Base-by-base conservation (phyloP, 2,113 vertebrate genomes). In the Synodontis membranacea region DNA sequence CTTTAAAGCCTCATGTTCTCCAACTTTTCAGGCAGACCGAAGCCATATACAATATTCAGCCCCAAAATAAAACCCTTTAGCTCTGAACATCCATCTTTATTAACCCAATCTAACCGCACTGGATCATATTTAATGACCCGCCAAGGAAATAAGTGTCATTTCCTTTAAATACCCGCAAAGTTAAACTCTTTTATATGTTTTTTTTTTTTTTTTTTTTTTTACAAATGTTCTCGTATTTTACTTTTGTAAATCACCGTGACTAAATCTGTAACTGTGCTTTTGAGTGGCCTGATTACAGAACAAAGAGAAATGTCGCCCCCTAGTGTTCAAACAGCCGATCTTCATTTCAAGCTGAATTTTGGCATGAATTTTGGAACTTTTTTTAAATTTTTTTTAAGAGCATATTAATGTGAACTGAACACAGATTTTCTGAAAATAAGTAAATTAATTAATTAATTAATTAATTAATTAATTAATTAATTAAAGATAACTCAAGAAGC, bases 301-400 rank as follows among this genome's bases (percentile, higher is more conserved):
- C 5, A 25, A 72, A 44, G 34, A 31, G 84, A 68, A 72, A 86
- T 56, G 78, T 25, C 84, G 46, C 37, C 85, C 14, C 48, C 85
- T 86, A 48, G 48, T 81, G 85, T 72, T 70, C 28, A 25, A 80
- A 8, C 42, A 44, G 0, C 15, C 5, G 31, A 8, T 0, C 28
- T 42, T 58, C 5, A 37, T 68, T 72, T 28, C 28, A 14, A 2
- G 3, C 48, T 80, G 46, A 25, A 42, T 54, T 28, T 28, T 84
- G 83, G 2, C 37, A 31, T 62, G 8, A n/a, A 12, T 12, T n/a
- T n/a, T n/a, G n/a, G n/a, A n/a, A n/a, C n/a, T n/a, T n/a, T n/a
- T n/a, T n/a, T n/a, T n/a, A n/a, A n/a, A n/a, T n/a, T n/a, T n/a
- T n/a, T n/a, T n/a, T n/a, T n/a, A n/a, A n/a, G n/a, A n/a, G n/a